These are phyloP conservation scores for Psilopsiagon aurifrons DNA, from an alignment of 2,113 vertebrate genomes.

Conservation along the genomic window DNA sequence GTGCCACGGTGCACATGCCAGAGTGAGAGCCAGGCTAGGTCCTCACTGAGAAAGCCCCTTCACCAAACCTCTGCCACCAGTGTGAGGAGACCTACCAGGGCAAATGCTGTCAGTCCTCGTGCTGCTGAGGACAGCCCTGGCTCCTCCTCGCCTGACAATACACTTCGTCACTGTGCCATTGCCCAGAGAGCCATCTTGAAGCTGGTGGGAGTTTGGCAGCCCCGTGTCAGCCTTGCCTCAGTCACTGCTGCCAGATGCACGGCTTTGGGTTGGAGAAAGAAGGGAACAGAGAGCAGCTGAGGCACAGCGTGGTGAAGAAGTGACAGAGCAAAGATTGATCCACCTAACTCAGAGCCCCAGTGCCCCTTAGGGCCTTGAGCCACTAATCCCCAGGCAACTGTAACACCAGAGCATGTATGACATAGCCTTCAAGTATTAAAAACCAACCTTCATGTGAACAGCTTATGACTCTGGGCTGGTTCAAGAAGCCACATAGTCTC, in stretches of 20 bases:
- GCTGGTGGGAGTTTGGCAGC: not conserved
- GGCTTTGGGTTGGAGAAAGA: not conserved
- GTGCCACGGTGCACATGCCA: not conserved
- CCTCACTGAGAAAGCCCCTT: not conserved
- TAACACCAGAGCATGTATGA: rapidly evolving
- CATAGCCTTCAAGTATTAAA: not conserved
- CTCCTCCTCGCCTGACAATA: not conserved
- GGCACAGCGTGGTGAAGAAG: not conserved
- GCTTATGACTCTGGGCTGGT: not conserved
- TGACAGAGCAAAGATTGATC: not conserved
- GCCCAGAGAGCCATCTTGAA: not conserved
- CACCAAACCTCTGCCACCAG: not conserved
- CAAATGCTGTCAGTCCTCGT: not conserved
- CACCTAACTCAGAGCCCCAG: not conserved
- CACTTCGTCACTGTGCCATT: rapidly evolving
- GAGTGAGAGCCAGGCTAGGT: not conserved
- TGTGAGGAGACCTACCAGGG: not conserved
- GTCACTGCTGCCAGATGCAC: not conserved
- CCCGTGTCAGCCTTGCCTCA: rapidly evolving
- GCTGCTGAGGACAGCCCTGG: not conserved
- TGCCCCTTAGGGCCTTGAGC: not conserved
- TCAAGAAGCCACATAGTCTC: rapidly evolving
- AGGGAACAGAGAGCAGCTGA: not conserved
- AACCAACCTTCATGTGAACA: not conserved
- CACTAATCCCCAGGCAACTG: not conserved